These are phyloP conservation scores for Elanus axillaris DNA, from an alignment of 2,113 vertebrate genomes.

Conservation along the genomic window DNA sequence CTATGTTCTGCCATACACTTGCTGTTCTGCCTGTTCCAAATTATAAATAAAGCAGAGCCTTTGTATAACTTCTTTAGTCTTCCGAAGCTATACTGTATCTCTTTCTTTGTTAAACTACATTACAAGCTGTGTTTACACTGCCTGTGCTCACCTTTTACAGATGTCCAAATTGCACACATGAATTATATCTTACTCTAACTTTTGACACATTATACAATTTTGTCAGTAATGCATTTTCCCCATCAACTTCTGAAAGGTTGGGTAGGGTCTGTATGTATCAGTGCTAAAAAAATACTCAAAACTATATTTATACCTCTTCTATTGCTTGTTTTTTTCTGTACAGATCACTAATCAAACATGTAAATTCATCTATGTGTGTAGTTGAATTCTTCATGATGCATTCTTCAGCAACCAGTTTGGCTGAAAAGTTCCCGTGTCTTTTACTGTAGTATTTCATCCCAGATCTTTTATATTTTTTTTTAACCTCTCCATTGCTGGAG, in stretches of 20 bases:
- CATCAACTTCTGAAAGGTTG: not conserved
- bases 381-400: not conserved
- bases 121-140: not conserved
- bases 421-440: not conserved
- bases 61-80: not conserved
- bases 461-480: not conserved
- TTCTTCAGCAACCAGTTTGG: not conserved
- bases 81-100: not conserved
- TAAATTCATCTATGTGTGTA: not conserved
- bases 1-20: not conserved
- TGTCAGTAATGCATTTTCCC: not conserved
- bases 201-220: not conserved
- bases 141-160: not conserved
- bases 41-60: not conserved
- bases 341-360: accelerated
- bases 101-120: not conserved
- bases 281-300: not conserved
- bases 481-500: not conserved
- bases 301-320: not conserved
- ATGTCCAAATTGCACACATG: not conserved
- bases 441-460: not conserved
- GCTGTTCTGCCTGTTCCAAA: not conserved
- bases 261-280: not conserved
- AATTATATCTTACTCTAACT: not conserved
- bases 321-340: not conserved